These are phyloP conservation scores for Endomychus coccineus DNA, from an alignment of 2,888 invertebrate species.

Conservation along the genomic window DNA sequence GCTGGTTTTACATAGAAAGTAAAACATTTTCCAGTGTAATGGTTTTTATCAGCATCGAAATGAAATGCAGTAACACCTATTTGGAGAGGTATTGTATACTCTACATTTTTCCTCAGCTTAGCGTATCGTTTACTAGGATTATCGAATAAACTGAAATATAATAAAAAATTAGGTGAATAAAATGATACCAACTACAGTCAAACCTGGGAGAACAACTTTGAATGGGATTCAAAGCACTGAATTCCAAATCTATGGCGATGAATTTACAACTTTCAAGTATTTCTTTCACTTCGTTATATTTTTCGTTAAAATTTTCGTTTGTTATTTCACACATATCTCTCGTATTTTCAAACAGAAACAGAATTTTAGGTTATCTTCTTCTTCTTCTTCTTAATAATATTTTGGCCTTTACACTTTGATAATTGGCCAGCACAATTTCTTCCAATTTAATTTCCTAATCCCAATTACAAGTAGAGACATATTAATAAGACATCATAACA, in stretches of 20 bases:
- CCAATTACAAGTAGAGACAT: too few relatives aligned
- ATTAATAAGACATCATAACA: too few relatives aligned
- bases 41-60: conserved; percentile 51
- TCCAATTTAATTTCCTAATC: too few relatives aligned
- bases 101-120: conserved; percentile 45
- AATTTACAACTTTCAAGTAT: conserved; percentile 54
- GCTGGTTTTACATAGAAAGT: conserved; percentile 65
- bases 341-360: conserved; percentile 45
- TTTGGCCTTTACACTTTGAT: too few relatives aligned
- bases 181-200: conserved; percentile 9
- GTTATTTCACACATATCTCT: conserved; percentile 63
- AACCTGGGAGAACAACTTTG: conserved; percentile 32
- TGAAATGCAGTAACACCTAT: conserved; percentile 61
- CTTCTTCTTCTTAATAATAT: too few relatives aligned
- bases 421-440: too few relatives aligned
- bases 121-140: conserved; percentile 47
- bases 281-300: conserved; percentile 50
- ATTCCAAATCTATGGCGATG: conserved; percentile 66
- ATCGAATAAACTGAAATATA: conserved; percentile 53
- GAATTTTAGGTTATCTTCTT: not conserved
- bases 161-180: conserved; percentile 4
- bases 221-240: conserved; percentile 49
- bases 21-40: conserved; percentile 54
- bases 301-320: conserved; percentile 51
- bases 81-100: conserved; percentile 56